Evolutionary conservation across 2,888 invertebrate species (phyloP), one percentile per base, ranked within the genome.

Genomic region (Digitonthophagus gazella): DNA sequence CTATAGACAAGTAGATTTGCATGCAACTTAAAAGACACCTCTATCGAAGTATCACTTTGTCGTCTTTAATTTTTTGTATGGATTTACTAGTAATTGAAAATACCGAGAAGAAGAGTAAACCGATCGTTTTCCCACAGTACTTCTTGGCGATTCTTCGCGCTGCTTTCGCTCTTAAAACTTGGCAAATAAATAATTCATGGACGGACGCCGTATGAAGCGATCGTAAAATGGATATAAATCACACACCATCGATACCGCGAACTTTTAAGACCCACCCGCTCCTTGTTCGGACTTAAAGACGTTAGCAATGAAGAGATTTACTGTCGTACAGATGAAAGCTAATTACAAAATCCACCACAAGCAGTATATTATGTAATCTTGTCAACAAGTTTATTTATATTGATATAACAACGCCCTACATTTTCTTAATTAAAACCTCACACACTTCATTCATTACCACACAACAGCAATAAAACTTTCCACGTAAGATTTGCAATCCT

Each of bases 381-480:
- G n/a, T n/a, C n/a, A n/a, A n/a, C n/a, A n/a, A n/a, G n/a, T n/a
- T n/a, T n/a, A n/a, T n/a, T n/a, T n/a, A n/a, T n/a, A n/a, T n/a
- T n/a, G n/a, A n/a, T n/a, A n/a, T n/a, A n/a, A n/a, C n/a, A n/a
- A n/a, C n/a, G n/a, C n/a, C n/a, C n/a, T n/a, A n/a, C n/a, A n/a
- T n/a, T n/a, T n/a, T n/a, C n/a, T n/a, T n/a, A n/a, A n/a, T n/a
- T n/a, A n/a, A n/a, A n/a, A n/a, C n/a, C n/a, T n/a, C n/a, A n/a
- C n/a, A n/a, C n/a, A n/a, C n/a, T n/a, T n/a, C n/a, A n/a, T n/a
- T n/a, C n/a, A n/a, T n/a, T n/a, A n/a, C n/a, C n/a, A n/a, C n/a
- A n/a, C n/a, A n/a, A n/a, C n/a, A n/a, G 65, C 44, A 65, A 65
- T n/a, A 66, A 18, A 66, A 56, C 44, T 5, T 5, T 15, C 57